A percentile compares a stretch with the other conserved stretches of the same genome.
Evolutionary conservation across 37 sponge, comb jelly and placozoan species (phyloP).

Genomic region (Spongilla lacustris): DNA sequence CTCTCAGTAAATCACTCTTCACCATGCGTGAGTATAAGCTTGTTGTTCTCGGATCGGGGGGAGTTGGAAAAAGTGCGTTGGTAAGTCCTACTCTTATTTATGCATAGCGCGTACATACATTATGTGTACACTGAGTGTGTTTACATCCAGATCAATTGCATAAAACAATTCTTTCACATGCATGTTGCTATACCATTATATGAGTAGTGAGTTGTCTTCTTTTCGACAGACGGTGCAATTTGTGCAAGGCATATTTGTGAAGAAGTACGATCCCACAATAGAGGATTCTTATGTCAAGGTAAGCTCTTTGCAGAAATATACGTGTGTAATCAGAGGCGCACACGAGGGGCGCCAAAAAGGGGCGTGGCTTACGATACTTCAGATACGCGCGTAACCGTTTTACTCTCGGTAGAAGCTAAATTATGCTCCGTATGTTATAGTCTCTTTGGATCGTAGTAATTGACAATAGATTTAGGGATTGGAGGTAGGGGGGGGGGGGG

Average conservation of each 20-base stretch:
- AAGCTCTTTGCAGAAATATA: neutral
- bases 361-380: too few relatives aligned
- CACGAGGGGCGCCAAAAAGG: too few relatives aligned
- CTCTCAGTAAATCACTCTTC: neutral
- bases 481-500: too few relatives aligned
- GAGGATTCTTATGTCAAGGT: constrained; percentile 99
- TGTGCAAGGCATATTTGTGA: constrained; percentile 99
- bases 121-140: too few relatives aligned
- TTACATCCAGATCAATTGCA: too few relatives aligned
- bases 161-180: neutral
- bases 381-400: too few relatives aligned
- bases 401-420: too few relatives aligned
- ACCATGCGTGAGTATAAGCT: constrained; percentile 98
- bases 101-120: neutral
- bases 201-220: neutral
- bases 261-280: constrained; percentile 98
- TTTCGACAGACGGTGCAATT: constrained; percentile 93
- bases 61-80: constrained; percentile 97
- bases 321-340: too few relatives aligned
- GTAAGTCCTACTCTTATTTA: constrained; percentile 44
- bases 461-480: too few relatives aligned
- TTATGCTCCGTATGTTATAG: too few relatives aligned
- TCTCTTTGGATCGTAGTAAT: too few relatives aligned
- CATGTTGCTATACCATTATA: neutral
- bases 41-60: constrained; percentile 97